Conservation (phyloP, 2,797 vertebrate species). For the Betta splendens region DNA sequence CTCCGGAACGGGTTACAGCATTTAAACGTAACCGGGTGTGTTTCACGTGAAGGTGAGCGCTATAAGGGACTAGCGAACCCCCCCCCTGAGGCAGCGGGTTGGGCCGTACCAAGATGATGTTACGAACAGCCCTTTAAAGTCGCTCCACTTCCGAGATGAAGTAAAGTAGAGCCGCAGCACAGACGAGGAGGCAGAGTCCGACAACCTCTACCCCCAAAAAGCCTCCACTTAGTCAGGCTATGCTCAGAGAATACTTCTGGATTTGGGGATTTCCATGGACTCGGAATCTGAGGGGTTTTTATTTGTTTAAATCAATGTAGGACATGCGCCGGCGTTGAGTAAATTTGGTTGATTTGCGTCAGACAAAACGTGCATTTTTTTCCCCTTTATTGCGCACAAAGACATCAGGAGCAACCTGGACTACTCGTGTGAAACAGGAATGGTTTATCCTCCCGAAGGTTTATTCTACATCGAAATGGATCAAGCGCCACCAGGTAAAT, state of each 20-base stretch:
- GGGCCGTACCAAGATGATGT: conserved; percentile 68
- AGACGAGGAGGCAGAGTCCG: conserved; percentile 1
- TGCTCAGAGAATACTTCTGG: conserved; percentile 35
- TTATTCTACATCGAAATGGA: conserved; percentile 99
- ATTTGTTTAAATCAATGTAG: conserved; percentile 35
- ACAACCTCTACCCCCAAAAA: conserved; percentile 17
- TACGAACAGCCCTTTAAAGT: conserved; percentile 76
- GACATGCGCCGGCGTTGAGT: conserved; percentile 45
- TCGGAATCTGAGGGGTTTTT: conserved; percentile 27
- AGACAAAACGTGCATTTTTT: conserved; percentile 30
- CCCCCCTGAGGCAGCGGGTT: conserved; percentile 7
- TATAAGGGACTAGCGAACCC: not conserved
- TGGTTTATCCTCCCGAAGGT: conserved; percentile 94
- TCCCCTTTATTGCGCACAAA: conserved; percentile 16
- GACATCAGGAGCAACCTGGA: conserved; percentile 56
- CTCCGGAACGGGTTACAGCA: fast-evolving
- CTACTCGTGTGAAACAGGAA: conserved; percentile 84
- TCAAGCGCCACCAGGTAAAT: conserved; percentile 89
- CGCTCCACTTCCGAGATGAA: conserved; percentile 72
- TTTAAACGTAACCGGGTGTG: fast-evolving
- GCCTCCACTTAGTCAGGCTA: conserved; percentile 14
- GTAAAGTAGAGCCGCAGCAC: conserved; percentile 46
- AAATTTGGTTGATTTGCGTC: conserved; percentile 21
- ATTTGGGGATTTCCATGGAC: conserved; percentile 43
- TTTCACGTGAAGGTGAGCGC: not conserved